Evolutionary conservation across 2,797 vertebrate genomes (phyloP).

Genomic region (Phaenicophaeus curvirostris): DNA sequence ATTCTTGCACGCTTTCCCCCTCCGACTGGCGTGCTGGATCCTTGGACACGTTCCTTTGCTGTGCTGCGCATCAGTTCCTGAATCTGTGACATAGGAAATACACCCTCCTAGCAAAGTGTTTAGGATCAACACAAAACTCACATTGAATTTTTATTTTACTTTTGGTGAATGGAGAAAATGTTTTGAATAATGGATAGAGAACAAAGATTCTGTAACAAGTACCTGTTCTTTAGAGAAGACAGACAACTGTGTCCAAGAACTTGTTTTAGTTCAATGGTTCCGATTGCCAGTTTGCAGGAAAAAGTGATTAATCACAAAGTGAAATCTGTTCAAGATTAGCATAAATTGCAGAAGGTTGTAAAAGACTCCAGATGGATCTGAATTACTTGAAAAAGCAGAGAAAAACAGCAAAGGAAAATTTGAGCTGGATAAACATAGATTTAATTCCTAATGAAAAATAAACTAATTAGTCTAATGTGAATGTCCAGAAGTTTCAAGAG

Average conservation of each 20-base stretch:
- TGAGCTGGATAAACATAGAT: not conserved
- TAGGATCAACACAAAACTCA: too few species aligned
- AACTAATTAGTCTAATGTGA: not conserved
- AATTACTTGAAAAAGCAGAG: not conserved
- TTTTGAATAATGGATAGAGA: not conserved
- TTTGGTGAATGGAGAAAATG: not conserved
- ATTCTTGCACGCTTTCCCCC: too few species aligned
- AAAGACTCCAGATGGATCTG: constrained; percentile 15
- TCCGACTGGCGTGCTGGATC: too few species aligned
- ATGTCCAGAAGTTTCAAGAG: not conserved
- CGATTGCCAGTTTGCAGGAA: not conserved
- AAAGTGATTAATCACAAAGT: constrained; percentile 18
- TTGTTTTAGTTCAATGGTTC: not conserved
- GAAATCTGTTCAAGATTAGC: constrained; percentile 26
- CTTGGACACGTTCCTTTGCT: too few species aligned
- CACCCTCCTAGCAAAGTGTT: too few species aligned
- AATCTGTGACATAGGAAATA: too few species aligned
- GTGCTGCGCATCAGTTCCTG: too few species aligned
- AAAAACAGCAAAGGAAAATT: not conserved
- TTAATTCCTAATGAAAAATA: not conserved
- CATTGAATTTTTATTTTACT: not conserved
- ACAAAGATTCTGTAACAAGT: not conserved
- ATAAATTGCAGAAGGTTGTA: constrained; percentile 33
- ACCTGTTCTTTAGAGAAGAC: not conserved
- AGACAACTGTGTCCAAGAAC: not conserved